phyloP scores from a whole-genome alignment of 2,797 vertebrate species.

The Cossypha dichroa region DNA sequence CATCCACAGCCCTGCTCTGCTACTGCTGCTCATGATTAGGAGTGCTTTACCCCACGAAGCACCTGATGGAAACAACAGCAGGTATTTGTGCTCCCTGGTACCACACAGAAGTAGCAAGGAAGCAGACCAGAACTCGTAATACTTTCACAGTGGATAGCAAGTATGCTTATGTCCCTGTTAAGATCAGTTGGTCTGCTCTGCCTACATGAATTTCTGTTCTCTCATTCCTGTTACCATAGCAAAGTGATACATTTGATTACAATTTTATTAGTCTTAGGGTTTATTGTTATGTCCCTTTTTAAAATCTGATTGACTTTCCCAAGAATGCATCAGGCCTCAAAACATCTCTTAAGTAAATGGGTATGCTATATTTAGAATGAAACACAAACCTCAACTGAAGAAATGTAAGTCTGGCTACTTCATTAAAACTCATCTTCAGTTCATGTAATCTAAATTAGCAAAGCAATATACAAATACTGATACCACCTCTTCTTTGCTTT shows the following conservation, averaged over 20 bases:
- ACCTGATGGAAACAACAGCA: not conserved
- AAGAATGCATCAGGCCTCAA: conserved; percentile 10
- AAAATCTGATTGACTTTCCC: conserved; percentile 41
- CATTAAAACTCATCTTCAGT: conserved; percentile 45
- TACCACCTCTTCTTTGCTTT: not conserved
- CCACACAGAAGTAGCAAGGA: not conserved
- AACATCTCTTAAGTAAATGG: conserved; percentile 9
- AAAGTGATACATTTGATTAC: conserved; percentile 69
- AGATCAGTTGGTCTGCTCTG: conserved; percentile 63
- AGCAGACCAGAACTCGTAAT: not conserved
- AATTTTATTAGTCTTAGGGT: conserved; percentile 56
- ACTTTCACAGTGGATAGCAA: conserved; percentile 20
- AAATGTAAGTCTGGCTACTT: conserved; percentile 34
- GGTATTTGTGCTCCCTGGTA: not conserved
- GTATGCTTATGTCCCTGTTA: conserved; percentile 38
- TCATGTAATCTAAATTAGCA: conserved; percentile 20
- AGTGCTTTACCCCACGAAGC: not conserved
- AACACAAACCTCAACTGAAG: conserved; percentile 3
- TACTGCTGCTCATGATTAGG: not conserved
- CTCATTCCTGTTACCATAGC: conserved; percentile 72
- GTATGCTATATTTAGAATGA: conserved; percentile 26
- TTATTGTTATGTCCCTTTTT: conserved; percentile 47
- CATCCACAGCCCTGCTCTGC: not conserved
- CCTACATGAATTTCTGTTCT: conserved; percentile 58
- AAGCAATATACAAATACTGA: not conserved